These are phyloP conservation scores for Machimus rusticus DNA, from an alignment of 2,888 invertebrate species.

Conservation along the genomic window DNA sequence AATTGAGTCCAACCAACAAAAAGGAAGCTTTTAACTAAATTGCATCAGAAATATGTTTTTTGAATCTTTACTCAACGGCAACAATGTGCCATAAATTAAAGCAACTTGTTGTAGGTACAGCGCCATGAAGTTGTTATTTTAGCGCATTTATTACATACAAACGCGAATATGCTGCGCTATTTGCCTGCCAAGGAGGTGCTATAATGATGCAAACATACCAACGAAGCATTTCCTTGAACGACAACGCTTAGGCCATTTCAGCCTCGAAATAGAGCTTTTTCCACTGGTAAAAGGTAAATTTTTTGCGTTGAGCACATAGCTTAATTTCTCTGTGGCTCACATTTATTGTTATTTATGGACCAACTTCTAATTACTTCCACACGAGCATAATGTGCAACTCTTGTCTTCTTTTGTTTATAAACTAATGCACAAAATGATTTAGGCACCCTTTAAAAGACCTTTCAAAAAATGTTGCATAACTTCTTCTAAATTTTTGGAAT, in stretches of 20 bases:
- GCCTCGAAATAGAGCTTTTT: neutral
- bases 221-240: slow-evolving; percentile 18
- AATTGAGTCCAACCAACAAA: slow-evolving; percentile 27
- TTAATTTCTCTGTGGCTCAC: neutral
- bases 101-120: slow-evolving; percentile 20
- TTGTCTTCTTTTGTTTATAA: neutral
- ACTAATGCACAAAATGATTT: neutral
- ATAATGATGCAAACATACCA: slow-evolving; percentile 14
- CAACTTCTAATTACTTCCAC: slow-evolving; percentile 29
- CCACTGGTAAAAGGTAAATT: slow-evolving; percentile 11
- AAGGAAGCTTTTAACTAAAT: slow-evolving; percentile 42
- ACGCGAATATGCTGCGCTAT: neutral
- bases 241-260: slow-evolving; percentile 15
- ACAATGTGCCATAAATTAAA: slow-evolving; percentile 41
- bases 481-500: too few species aligned
- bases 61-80: slow-evolving; percentile 29
- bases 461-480: too few species aligned
- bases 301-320: neutral
- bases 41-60: slow-evolving; percentile 42
- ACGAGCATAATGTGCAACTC: neutral
- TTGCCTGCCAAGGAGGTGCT: neutral
- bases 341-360: slow-evolving; percentile 28
- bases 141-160: neutral
- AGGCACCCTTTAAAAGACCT: too few species aligned
- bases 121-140: slow-evolving; percentile 27